Evolutionary conservation across 2,113 vertebrate genomes (phyloP).

Genomic region (Gyps fulvus): DNA sequence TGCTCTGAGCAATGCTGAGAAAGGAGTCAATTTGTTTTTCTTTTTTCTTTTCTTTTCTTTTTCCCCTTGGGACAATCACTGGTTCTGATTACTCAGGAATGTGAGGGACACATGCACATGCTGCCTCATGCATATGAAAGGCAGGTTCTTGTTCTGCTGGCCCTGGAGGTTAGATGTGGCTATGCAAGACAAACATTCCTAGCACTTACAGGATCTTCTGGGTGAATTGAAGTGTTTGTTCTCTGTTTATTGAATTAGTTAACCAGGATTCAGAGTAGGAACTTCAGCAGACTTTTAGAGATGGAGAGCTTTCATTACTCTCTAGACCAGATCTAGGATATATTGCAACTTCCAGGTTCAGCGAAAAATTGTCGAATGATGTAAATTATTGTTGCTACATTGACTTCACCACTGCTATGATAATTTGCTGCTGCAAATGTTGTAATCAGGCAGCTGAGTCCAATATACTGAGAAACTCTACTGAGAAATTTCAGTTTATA

Average conservation of each 20-base stretch:
- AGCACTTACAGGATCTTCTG: not conserved
- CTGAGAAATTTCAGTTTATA: not conserved
- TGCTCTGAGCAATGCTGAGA: not conserved
- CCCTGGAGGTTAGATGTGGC: conserved; percentile 33
- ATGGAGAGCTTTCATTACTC: not conserved
- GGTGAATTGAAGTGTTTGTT: not conserved
- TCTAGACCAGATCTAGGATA: not conserved
- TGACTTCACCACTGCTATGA: not conserved
- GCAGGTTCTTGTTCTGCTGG: not conserved
- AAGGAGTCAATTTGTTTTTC: not conserved
- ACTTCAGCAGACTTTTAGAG: not conserved
- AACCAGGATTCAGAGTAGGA: not conserved
- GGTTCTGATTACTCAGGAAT: conserved; percentile 70
- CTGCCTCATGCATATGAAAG: conserved; percentile 48
- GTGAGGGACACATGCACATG: conserved; percentile 21
- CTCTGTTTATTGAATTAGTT: not conserved
- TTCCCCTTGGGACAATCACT: conserved; percentile 19
- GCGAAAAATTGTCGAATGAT: not conserved
- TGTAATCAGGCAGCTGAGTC: not conserved
- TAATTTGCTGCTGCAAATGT: not conserved
- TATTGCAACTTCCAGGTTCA: not conserved
- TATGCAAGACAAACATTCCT: not conserved
- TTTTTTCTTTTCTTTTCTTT: not conserved
- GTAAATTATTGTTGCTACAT: not conserved
- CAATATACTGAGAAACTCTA: not conserved